Base-by-base conservation (phyloP, 2,113 vertebrate species). In the Microtus ochrogaster region DNA sequence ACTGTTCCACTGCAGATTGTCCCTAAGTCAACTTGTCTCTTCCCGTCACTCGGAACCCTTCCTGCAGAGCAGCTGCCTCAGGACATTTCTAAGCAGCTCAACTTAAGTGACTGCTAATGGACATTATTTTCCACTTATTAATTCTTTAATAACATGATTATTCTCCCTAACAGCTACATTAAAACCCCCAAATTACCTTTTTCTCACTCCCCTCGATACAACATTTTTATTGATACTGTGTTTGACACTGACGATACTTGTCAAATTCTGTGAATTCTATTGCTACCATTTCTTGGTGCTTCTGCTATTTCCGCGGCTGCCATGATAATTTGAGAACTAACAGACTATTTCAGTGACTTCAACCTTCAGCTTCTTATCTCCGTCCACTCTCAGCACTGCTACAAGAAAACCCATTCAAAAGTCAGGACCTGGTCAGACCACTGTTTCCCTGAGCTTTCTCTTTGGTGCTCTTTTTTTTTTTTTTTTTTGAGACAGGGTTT, bases 121-220 rank as follows among this genome's bases (percentile, higher is more conserved):
- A 79, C 33, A 41, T 61, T 88, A 78, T 89, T 94, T 92, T 93
- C 66, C 21, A 83, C n/a, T 91, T 28, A 68, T 58, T 21, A 76
- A 36, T 91, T 93, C 55, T 85, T 93, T 61, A 84, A 79, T 26
- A 49, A 68, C 55, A 68, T 55, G 21, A 74, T 58, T 74, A 58
- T 79, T 97, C 21, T 81, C 28, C 30, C 68, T 22, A 65, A 4
- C 19, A 92, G 39, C 24, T 90, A 90, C 65, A 91, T 39, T 33
- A 89, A 86, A 83, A 70, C 36, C 55, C 72, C 47, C 24, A 96
- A 83, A 41, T 72, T 91, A 49, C 36, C 72, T 83, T 73, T 94
- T 19, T 89, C 73, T 44, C 13, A 61, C 24, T 61, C 21, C 0
- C 11, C 21, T 61, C 9, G 16, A 68, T 13, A 66, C 10, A 90